phyloP scores from a whole-genome alignment of 2,888 invertebrate genomes.

The Magallana nippona region DNA sequence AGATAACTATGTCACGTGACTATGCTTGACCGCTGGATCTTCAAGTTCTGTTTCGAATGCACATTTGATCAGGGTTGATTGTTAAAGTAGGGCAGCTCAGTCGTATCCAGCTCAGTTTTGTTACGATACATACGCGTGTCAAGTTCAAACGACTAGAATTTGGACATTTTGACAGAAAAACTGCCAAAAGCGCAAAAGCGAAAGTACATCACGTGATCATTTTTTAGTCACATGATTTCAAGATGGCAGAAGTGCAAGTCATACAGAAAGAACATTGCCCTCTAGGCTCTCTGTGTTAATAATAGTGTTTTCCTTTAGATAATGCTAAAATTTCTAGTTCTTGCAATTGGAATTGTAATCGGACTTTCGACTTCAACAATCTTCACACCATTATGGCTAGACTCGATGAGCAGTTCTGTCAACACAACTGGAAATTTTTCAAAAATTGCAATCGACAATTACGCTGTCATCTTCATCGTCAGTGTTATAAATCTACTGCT shows the following conservation, averaged over 20 bases:
- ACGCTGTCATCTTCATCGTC: slow-evolving; percentile 56
- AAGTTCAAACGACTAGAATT: too few species aligned
- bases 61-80: too few species aligned
- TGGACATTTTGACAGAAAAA: neutral
- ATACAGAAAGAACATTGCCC: neutral
- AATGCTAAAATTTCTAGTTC: slow-evolving; percentile 22
- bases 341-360: slow-evolving; percentile 41
- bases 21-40: neutral
- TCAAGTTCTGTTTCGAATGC: too few species aligned
- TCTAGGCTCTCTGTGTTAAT: neutral
- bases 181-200: neutral
- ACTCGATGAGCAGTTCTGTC: slow-evolving; percentile 44
- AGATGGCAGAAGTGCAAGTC: slow-evolving; percentile 35
- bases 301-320: neutral
- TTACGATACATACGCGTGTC: too few species aligned
- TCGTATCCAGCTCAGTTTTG: too few species aligned
- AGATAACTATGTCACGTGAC: slow-evolving; percentile 20
- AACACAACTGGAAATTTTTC: slow-evolving; percentile 11
- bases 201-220: slow-evolving; percentile 16
- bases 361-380: slow-evolving; percentile 55
- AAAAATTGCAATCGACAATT: slow-evolving; percentile 55
- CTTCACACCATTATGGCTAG: slow-evolving; percentile 61
- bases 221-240: slow-evolving; percentile 23
- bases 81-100: too few species aligned
- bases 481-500: slow-evolving; percentile 52